Evolutionary conservation across 2,888 invertebrate genomes (phyloP), one percentile per base, ranked within the genome.

Genomic region (Candidula unifasciata): DNA sequence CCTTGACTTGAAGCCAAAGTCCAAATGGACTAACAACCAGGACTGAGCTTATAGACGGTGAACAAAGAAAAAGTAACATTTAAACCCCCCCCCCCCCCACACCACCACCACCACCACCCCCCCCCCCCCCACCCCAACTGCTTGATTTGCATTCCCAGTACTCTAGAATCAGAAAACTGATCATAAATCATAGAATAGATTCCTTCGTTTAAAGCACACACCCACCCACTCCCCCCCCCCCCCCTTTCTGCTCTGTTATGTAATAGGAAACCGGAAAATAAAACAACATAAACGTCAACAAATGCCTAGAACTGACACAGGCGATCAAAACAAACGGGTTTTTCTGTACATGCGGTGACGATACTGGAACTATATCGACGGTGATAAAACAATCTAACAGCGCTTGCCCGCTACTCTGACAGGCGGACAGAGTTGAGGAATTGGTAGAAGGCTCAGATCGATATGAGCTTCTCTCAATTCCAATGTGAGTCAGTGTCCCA

Each of bases 401-500:
- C 68, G 69, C 69, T 66, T 37, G 44, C 44, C 35, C 33, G 30
- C 27, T 69, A 78, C 57, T 73, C 77, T 77, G 83, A 83, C 83
- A 78, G 68, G 68, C 83, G 60, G 57, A 66, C 66, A 68, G 83
- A 79, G 83, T 83, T 83, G 83, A 83, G 83, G 83, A 83, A 83
- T 83, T 79, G 83, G 73, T 69, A 79, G 79, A 79, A 79, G 83
- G 73, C 77, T 64, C 52, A 30, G 83, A 83, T 83, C 83, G 79
- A 83, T 83, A 71, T 44, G 35, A 68, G 79, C 78, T 73, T 57
- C 79, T 78, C 79, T 79, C 83, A 68, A 64, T 79, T 73, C 83
- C 79, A 71, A 68, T 60, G 83, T 83, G 83, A 83, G 83, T 83
- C 83, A 83, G 79, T 44, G 83, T 83, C 83, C 83, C 83, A 5